Percentiles rank a stretch among this genome's conserved stretches.
These are phyloP conservation scores for Lepus timidus DNA, from an alignment of 2,113 vertebrate genomes.

Conservation along the genomic window DNA sequence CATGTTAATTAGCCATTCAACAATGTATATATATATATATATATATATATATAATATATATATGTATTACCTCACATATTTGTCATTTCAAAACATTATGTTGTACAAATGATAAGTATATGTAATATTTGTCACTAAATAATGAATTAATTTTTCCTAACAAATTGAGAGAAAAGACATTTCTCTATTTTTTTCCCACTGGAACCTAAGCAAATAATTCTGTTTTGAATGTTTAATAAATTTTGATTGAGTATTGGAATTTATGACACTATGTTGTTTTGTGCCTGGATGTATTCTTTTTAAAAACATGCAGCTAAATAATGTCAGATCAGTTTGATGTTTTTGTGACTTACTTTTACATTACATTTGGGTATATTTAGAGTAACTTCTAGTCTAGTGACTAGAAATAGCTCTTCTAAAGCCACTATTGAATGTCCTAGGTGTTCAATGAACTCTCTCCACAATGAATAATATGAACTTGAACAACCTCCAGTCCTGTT, in stretches of 20 bases:
- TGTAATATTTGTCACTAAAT: neutral
- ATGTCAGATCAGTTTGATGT: neutral
- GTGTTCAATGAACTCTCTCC: neutral
- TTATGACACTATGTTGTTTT: neutral
- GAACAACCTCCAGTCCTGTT: neutral
- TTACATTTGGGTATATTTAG: neutral
- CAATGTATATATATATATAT: too few relatives aligned
- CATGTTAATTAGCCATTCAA: neutral
- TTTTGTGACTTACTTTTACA: neutral
- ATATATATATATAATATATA: neutral
- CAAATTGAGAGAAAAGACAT: neutral
- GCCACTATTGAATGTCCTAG: neutral
- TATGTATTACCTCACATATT: too few relatives aligned
- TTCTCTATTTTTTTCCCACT: neutral
- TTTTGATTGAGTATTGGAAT: neutral
- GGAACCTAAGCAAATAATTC: neutral
- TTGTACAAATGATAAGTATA: neutral
- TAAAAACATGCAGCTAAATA: neutral
- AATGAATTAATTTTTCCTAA: neutral
- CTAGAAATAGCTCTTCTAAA: neutral
- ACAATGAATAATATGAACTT: neutral
- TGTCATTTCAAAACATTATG: neutral
- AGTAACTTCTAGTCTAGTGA: neutral
- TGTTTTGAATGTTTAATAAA: neutral
- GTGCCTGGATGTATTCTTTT: neutral